phyloP scores from a whole-genome alignment of 2,113 vertebrate species.

The Bothrops jararaca region DNA sequence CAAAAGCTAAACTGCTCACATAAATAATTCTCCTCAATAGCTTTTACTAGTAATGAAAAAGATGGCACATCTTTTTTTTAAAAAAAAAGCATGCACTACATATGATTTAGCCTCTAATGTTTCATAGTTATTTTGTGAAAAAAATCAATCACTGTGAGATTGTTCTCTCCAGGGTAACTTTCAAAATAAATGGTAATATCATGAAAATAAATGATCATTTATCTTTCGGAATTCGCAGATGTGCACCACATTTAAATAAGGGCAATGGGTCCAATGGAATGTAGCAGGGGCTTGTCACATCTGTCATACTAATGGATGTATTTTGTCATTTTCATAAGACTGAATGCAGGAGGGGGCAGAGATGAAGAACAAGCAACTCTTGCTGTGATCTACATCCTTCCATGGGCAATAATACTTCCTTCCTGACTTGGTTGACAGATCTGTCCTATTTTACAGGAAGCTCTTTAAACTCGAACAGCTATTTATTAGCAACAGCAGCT shows the following conservation, averaged over 20 bases:
- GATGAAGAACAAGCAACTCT: neutral
- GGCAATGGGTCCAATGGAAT: conserved; percentile 22
- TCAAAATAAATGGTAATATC: conserved; percentile 9
- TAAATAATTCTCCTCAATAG: neutral
- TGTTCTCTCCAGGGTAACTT: conserved; percentile 13
- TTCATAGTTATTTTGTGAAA: conserved; percentile 19
- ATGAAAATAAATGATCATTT: conserved; percentile 31
- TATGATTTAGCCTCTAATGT: neutral
- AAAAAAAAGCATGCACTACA: neutral
- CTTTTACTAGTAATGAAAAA: neutral
- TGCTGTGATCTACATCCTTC: neutral
- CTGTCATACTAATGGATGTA: conserved; percentile 20
- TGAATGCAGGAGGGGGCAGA: neutral
- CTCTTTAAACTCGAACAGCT: neutral
- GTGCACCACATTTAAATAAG: conserved; percentile 25
- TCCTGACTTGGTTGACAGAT: neutral
- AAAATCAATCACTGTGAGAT: conserved; percentile 8
- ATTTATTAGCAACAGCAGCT: neutral
- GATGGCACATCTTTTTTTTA: neutral
- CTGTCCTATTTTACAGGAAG: neutral
- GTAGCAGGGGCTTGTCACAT: conserved; percentile 9
- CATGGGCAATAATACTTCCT: neutral
- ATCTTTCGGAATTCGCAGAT: conserved; percentile 9
- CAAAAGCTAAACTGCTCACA: neutral
- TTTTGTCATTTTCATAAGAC: neutral